Conservation (phyloP, 2,797 vertebrate species). For the Sparus aurata region DNA sequence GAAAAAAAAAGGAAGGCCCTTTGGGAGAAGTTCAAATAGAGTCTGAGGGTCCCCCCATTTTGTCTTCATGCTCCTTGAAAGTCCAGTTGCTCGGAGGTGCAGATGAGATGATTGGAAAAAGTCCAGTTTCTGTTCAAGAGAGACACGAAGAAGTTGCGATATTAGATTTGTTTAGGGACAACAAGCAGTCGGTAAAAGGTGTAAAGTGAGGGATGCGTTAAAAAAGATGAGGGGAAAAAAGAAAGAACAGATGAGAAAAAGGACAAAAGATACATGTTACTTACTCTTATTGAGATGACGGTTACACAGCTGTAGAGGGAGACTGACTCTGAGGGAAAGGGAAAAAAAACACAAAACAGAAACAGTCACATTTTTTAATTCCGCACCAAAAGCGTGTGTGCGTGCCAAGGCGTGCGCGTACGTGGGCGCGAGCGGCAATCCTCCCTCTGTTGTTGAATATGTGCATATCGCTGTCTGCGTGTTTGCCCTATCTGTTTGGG, state of each 20-base stretch:
- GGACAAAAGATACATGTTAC: conserved; percentile 38
- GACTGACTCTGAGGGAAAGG: conserved; percentile 73
- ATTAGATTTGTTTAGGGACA: not conserved
- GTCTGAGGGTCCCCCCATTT: conserved; percentile 36
- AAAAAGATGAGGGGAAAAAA: conserved; percentile 23
- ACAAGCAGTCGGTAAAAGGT: not conserved
- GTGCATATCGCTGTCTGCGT: conserved; percentile 67
- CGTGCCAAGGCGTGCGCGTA: conserved; percentile 14
- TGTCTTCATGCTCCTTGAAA: conserved; percentile 38
- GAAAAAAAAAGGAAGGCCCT: conserved; percentile 27
- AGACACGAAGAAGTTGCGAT: not conserved
- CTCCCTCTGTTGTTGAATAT: conserved; percentile 72
- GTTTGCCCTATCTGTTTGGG: conserved; percentile 76
- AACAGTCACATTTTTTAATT: conserved; percentile 57
- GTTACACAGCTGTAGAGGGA: conserved; percentile 83
- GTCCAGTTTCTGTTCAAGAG: conserved; percentile 49
- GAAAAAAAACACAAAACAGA: conserved; percentile 24
- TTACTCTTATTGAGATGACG: conserved; percentile 68
- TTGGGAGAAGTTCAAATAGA: conserved; percentile 47
- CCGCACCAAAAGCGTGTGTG: conserved; percentile 33
- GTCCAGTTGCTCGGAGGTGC: conserved; percentile 61
- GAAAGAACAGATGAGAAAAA: not conserved
- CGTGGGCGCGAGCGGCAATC: conserved; percentile 28
- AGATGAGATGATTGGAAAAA: conserved; percentile 46
- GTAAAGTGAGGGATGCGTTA: not conserved